These are phyloP conservation scores for Poecilia velifera DNA, from an alignment of 2,797 vertebrate species.

Conservation along the genomic window DNA sequence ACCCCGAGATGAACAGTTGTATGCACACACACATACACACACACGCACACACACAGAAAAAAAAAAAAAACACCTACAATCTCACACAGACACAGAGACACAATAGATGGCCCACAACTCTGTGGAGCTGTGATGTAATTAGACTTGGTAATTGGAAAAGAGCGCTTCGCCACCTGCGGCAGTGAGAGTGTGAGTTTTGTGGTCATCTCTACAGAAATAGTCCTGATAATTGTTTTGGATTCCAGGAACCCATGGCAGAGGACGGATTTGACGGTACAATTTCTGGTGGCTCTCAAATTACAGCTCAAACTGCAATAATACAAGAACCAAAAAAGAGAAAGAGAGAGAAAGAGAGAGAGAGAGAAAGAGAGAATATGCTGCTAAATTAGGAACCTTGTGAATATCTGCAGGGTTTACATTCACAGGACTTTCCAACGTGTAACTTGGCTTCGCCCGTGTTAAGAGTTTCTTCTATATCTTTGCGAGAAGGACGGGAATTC, in stretches of 20 bases:
- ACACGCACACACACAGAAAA: neutral
- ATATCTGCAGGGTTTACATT: constrained; percentile 48
- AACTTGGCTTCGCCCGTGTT: constrained; percentile 35
- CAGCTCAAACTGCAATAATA: constrained; percentile 17
- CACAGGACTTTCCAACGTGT: constrained; percentile 26
- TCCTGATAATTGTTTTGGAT: constrained; percentile 60
- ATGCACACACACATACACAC: neutral
- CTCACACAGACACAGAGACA: constrained; percentile 28
- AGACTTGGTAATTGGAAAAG: constrained; percentile 72
- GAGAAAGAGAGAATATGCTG: neutral
- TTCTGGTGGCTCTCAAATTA: constrained; percentile 32
- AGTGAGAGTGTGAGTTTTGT: constrained; percentile 51
- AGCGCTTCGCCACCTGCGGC: constrained; percentile 65
- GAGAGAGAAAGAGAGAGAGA: too few relatives aligned
- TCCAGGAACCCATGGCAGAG: constrained; percentile 27
- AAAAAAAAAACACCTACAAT: constrained; percentile 22
- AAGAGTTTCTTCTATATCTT: constrained; percentile 36
- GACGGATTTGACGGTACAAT: constrained; percentile 31
- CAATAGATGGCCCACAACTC: constrained; percentile 42
- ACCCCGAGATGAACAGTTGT: constrained; percentile 18
- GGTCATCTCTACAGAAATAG: constrained; percentile 65
- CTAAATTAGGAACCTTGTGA: constrained; percentile 30
- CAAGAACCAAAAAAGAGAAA: neutral
- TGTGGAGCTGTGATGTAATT: constrained; percentile 64
- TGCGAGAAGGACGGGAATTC: constrained; percentile 27